A percentile compares a stretch with the other conserved stretches of the same genome.
These are phyloP conservation scores for Vidua chalybeata DNA, from an alignment of 2,113 vertebrate species.

Conservation along the genomic window DNA sequence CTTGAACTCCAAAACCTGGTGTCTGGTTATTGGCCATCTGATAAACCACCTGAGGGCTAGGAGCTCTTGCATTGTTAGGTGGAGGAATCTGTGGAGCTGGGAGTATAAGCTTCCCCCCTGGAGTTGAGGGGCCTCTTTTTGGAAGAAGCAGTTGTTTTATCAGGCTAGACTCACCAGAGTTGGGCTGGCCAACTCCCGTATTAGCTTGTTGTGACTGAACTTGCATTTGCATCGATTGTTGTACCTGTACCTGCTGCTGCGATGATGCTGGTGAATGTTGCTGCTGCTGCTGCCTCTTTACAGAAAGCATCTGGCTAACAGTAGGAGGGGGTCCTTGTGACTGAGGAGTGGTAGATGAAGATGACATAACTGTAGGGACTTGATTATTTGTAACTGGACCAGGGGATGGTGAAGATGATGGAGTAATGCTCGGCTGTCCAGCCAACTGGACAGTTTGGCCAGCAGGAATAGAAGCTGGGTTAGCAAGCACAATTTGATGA, in stretches of 20 bases:
- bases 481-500: slow-evolving; percentile 96
- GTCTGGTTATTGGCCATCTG: slow-evolving; percentile 88
- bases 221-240: slow-evolving; percentile 79
- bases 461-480: slow-evolving; percentile 85
- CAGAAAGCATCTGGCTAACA: slow-evolving; percentile 91
- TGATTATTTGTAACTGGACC: slow-evolving; percentile 78
- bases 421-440: slow-evolving; percentile 84
- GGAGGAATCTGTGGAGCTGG: slow-evolving; percentile 96
- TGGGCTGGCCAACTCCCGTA: slow-evolving; percentile 80
- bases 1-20: slow-evolving; percentile 84
- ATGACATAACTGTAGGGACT: slow-evolving; percentile 77
- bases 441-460: slow-evolving; percentile 89
- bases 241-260: slow-evolving; percentile 79
- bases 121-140: slow-evolving; percentile 95
- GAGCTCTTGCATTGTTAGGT: slow-evolving; percentile 87
- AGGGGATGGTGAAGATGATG: slow-evolving; percentile 81
- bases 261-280: slow-evolving; percentile 79
- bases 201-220: slow-evolving; percentile 78
- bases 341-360: slow-evolving; percentile 80
- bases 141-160: slow-evolving; percentile 99
- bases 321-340: slow-evolving; percentile 87
- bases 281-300: slow-evolving; percentile 90
- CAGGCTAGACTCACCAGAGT: slow-evolving; percentile 94
- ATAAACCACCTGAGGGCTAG: slow-evolving; percentile 94
- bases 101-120: slow-evolving; percentile 96